Conservation (phyloP, 2,797 vertebrate species). For the Galaxias olidus region DNA sequence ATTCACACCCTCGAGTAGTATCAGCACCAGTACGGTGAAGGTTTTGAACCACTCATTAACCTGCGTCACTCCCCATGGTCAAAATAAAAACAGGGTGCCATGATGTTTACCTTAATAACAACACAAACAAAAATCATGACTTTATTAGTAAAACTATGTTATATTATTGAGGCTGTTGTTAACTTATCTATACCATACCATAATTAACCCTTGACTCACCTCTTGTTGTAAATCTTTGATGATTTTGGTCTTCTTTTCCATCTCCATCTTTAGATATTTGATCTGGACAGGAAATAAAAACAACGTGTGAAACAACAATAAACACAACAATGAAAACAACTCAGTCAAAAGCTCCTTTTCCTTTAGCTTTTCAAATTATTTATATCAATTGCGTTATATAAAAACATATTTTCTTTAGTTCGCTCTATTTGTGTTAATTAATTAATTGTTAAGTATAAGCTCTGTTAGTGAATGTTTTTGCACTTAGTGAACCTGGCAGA, state of each 20-base stretch:
- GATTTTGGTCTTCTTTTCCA: constrained; percentile 98
- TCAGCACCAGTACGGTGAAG: background rate
- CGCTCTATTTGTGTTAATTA: too few relatives aligned
- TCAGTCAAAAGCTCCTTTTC: too few relatives aligned
- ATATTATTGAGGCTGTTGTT: too few relatives aligned
- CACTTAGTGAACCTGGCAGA: too few relatives aligned
- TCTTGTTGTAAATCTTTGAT: constrained; percentile 97
- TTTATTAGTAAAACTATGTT: background rate
- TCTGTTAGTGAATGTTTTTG: too few relatives aligned
- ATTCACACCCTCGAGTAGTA: background rate
- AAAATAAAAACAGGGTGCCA: background rate
- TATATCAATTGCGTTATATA: too few relatives aligned
- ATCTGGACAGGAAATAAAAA: constrained; percentile 78
- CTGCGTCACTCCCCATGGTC: background rate
- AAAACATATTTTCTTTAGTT: too few relatives aligned
- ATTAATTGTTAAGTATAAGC: too few relatives aligned
- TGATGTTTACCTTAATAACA: background rate
- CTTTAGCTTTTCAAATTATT: too few relatives aligned
- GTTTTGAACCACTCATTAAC: background rate
- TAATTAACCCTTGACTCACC: constrained; percentile 71
- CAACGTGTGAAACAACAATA: too few relatives aligned
- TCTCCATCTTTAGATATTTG: constrained; percentile 94
- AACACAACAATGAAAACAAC: too few relatives aligned
- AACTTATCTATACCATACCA: background rate
- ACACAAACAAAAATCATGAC: background rate